These are phyloP conservation scores for Rallus limicola DNA, from an alignment of 2,113 vertebrate genomes.

Conservation along the genomic window DNA sequence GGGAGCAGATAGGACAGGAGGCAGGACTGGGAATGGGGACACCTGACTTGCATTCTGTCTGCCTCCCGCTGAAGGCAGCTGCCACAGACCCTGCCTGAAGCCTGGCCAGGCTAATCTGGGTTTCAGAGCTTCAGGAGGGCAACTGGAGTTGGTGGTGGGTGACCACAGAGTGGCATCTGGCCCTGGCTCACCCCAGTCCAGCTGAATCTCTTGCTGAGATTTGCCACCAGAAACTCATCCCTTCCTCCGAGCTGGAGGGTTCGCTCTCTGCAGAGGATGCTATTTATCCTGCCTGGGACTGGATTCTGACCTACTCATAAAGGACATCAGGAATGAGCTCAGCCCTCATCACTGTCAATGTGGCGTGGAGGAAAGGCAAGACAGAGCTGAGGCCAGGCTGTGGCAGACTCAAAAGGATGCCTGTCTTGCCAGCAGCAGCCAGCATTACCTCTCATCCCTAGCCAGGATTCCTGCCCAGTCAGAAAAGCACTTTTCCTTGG, in stretches of 20 bases:
- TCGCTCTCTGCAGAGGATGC: neutral
- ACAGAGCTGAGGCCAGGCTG: neutral
- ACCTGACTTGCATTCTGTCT: rapidly evolving
- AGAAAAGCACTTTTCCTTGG: neutral
- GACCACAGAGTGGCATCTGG: neutral
- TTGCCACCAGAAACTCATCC: neutral
- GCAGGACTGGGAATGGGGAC: neutral
- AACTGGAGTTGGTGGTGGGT: neutral
- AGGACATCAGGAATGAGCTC: too few relatives aligned
- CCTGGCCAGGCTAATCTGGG: neutral
- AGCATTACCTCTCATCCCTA: neutral
- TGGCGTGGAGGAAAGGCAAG: neutral
- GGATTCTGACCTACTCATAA: neutral
- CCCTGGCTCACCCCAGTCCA: neutral
- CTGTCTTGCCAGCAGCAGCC: neutral
- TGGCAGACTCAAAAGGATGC: neutral
- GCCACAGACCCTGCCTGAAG: rapidly evolving
- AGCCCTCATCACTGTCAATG: rapidly evolving
- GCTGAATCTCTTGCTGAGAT: neutral
- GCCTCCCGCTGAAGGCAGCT: rapidly evolving
- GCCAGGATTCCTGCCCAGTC: neutral
- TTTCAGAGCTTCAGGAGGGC: neutral
- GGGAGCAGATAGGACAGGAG: neutral
- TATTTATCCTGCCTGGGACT: neutral
- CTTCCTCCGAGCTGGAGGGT: neutral